These are phyloP conservation scores for Carassius auratus DNA, from an alignment of 2,113 vertebrate species.

Conservation along the genomic window DNA sequence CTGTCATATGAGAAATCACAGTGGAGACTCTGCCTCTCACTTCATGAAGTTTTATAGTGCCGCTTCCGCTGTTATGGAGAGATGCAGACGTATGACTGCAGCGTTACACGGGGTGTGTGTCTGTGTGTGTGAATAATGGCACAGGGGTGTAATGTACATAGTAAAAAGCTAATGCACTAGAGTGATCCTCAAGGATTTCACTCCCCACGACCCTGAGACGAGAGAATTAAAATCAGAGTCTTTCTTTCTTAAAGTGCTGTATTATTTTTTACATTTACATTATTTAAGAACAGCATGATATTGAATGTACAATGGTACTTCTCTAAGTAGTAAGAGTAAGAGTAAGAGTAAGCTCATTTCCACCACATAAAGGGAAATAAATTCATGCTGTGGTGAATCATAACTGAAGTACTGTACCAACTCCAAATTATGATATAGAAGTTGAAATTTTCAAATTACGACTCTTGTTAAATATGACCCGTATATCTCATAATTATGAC, in stretches of 20 bases:
- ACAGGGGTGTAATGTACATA: conserved; percentile 63
- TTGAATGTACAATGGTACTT: not conserved
- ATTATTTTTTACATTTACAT: not conserved
- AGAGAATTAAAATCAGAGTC: not conserved
- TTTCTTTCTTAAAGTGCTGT: not conserved
- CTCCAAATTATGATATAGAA: not conserved
- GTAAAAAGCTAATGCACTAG: conserved; percentile 60
- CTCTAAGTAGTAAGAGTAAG: not conserved
- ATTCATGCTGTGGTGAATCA: no score
- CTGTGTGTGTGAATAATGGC: conserved; percentile 50
- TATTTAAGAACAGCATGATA: not conserved
- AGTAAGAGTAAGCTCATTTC: not conserved
- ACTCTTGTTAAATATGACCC: no score
- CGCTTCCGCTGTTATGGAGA: conserved; percentile 30
- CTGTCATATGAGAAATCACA: conserved; percentile 52
- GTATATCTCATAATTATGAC: not conserved
- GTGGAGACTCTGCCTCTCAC: conserved; percentile 29
- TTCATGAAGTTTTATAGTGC: conserved; percentile 50
- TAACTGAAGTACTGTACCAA: no score
- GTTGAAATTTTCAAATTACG: no score
- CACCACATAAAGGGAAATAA: no score
- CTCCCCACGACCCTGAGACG: conserved; percentile 45
- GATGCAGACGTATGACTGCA: conserved; percentile 13
- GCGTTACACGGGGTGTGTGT: conserved; percentile 9
- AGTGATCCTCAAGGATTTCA: conserved; percentile 66